Evolutionary conservation across 2,797 vertebrate genomes (phyloP).

Genomic region (Lutjanus campechanus): DNA sequence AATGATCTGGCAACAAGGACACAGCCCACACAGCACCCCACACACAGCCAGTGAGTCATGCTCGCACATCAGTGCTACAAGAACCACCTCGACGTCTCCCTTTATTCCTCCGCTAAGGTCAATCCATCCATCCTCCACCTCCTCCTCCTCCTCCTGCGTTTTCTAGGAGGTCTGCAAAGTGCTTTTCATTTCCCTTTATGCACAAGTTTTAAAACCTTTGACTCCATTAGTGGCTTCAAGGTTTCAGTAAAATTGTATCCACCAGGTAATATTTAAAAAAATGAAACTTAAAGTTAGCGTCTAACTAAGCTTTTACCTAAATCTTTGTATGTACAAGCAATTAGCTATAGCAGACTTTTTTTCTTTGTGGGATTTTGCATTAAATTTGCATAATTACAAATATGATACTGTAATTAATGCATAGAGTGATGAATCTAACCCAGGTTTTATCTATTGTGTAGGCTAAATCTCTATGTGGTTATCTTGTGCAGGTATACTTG

Average conservation of each 20-base stretch:
- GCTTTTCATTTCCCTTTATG: constrained; percentile 62
- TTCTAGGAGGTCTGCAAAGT: constrained; percentile 67
- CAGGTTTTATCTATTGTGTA: constrained; percentile 1
- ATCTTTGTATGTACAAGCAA: constrained; percentile 15
- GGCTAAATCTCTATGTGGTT: neutral
- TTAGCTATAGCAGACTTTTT: neutral
- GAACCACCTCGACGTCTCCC: constrained; percentile 58
- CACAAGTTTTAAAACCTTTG: constrained; percentile 56
- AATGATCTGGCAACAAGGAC: constrained; percentile 78
- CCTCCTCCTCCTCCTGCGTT: constrained; percentile 52
- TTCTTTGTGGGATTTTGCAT: neutral
- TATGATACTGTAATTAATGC: constrained; percentile 19
- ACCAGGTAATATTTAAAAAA: constrained; percentile 2
- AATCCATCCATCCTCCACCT: constrained; percentile 41
- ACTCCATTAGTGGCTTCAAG: constrained; percentile 51
- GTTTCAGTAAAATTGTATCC: constrained; percentile 44
- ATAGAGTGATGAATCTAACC: constrained; percentile 32
- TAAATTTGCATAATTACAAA: constrained; percentile 38
- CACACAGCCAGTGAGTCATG: constrained; percentile 69
- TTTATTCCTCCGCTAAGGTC: constrained; percentile 60
- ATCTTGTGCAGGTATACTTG: constrained; percentile 15
- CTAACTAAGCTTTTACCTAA: neutral
- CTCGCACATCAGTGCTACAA: constrained; percentile 68
- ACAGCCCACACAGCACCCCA: constrained; percentile 66
- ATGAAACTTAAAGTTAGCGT: constrained; percentile 4